Percentiles rank a stretch among this genome's conserved stretches.
These are phyloP conservation scores for Pseudococcus jackbeardsleyi DNA, from an alignment of 2,888 invertebrate species.

Conservation along the genomic window DNA sequence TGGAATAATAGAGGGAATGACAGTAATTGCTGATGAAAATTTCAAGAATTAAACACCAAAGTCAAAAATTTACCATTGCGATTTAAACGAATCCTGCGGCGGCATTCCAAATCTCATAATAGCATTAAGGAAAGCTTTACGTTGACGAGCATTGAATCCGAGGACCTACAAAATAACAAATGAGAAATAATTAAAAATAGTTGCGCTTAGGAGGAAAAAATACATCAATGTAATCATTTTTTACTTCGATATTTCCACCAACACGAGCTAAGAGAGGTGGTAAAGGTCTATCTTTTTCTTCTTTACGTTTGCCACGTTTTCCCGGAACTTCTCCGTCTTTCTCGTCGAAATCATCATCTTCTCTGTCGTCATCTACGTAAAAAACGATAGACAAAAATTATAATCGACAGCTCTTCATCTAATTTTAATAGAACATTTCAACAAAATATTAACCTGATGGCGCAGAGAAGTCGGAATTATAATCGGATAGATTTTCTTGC, in stretches of 20 bases:
- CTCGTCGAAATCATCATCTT: slow-evolving; percentile 98
- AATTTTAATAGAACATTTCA: neutral
- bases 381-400: neutral
- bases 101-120: slow-evolving; percentile 99
- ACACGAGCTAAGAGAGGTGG: slow-evolving; percentile 97
- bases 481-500: slow-evolving; percentile 97
- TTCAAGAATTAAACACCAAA: neutral
- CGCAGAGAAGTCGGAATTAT: slow-evolving; percentile 95
- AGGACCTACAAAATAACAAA: slow-evolving; percentile 77
- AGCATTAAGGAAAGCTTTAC: slow-evolving; percentile 99
- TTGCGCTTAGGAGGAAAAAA: neutral
- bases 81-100: slow-evolving; percentile 98
- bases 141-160: slow-evolving; percentile 97
- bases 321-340: slow-evolving; percentile 76
- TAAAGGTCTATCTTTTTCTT: slow-evolving; percentile 91
- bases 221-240: neutral
- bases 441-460: slow-evolving; percentile 74
- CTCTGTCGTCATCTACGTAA: slow-evolving; percentile 85
- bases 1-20: slow-evolving; percentile 67
- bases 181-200: neutral
- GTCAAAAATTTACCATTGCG: slow-evolving; percentile 83
- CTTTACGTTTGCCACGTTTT: slow-evolving; percentile 73
- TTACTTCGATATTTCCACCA: slow-evolving; percentile 95
- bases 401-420: neutral
- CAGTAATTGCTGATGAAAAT: neutral